Evolutionary conservation across 2,113 vertebrate genomes (phyloP), one percentile per base, ranked within the genome.

Genomic region (Salvator merianae): DNA sequence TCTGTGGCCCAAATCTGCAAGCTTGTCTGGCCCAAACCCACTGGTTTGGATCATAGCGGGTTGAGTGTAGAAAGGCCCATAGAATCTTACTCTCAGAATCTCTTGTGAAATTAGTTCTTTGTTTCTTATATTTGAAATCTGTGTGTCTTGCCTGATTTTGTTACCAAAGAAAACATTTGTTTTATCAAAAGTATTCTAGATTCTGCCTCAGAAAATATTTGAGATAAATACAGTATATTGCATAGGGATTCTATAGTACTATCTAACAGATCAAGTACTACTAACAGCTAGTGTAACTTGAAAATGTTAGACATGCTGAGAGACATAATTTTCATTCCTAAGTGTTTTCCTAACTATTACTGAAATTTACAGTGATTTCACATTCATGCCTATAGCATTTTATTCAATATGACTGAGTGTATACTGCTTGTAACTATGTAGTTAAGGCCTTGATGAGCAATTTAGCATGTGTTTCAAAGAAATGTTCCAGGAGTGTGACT

Each of bases 261-360:
- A 20, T 71, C 28, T 71, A 77, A 71, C 66, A 79, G 68, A 85
- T 63, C 38, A 62, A 62, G 30, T 78, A 40, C 26, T 78, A 78
- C 36, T n/a, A 81, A 22, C 53, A 62, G 34, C 68, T 36, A 38
- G 34, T 53, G 73, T 74, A 65, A 38, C 81, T 74, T 82, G 30
- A 74, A 65, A 69, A 63, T 40, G 38, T 84, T 66, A 78, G 36
- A 36, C 71, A 14, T 79, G 38, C 76, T 47, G 76, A 34, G 40
- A 85, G 55, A 72, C 43, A 79, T 63, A 74, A 79, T 73, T 69
- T 85, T 69, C 77, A 85, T 73, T 85, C 83, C 69, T 85, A 71
- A 3, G 14, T 63, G 8, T 85, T 73, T 69, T 79, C 55, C 40
- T 38, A 36, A 73, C 77, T 79, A 53, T 69, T 69, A 63, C 76